Base-by-base conservation (phyloP, 2,797 vertebrate genomes). In the Ispidina lecontei region DNA sequence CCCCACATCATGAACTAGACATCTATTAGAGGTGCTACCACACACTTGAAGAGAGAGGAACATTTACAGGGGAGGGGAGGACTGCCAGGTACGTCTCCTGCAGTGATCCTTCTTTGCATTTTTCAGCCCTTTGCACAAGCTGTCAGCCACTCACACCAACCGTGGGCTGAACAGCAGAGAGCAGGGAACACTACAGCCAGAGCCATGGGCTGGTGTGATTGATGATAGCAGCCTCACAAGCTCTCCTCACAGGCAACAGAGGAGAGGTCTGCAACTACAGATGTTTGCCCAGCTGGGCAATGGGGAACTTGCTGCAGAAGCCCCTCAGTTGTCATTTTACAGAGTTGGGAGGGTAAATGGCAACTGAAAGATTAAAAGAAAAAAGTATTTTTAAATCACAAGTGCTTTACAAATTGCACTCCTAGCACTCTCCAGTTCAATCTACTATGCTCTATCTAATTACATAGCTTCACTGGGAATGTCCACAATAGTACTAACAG, bases 381-480 rank as follows among this genome's bases (percentile, higher is more conserved):
- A 64, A 82, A 58, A 58, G 29, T 22, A 47, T 16, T 46, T 74
- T 68, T 14, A 71, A 91, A 78, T 75, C 19, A 7, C 78, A 70
- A 77, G 55, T 79, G 43, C 73, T 68, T 81, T 75, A 81, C 2
- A 4, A 88, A 60, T 91, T 31, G 1, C 73, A 14, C 29, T 74
- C 35, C 92, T 93, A 74, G 72, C 67, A 71, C 91, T 93, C 76
- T 81, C 63, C 62, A 31, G 31, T 84, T 91, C 91, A 79, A 76
- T 94, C 82, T 96, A 87, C 91, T 85, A 70, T 54, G 84, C 85
- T 94, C 76, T 62, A 35, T 71, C 54, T 44, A 82, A 94, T 97
- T 96, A 95, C 97, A 96, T 83, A 94, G 95, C 90, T 96, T 92
- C 59, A 8, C 14, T 81, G 89, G 90, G 94, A 93, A 93, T 77